A percentile compares a stretch with the other conserved stretches of the same genome.
Conservation (phyloP, 1,140 invertebrate genomes). For the Coenobita brevimanus region DNA sequence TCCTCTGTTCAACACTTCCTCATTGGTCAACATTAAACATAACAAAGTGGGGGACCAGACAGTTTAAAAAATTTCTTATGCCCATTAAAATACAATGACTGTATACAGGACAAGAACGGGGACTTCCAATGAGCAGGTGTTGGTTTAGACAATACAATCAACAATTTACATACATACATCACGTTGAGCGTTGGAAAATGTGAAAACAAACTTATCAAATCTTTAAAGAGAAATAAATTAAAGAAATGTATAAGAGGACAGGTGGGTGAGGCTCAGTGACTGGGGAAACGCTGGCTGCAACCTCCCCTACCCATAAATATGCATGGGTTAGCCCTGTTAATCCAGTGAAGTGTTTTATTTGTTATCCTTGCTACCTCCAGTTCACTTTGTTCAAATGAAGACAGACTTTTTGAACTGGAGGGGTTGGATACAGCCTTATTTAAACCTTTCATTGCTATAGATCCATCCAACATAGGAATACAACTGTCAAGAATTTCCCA, state of each 20-base stretch:
- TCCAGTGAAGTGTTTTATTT: too few relatives aligned
- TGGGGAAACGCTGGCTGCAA: conserved; percentile 56
- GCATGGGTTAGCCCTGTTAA: too few relatives aligned
- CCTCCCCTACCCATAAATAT: conserved; percentile 37
- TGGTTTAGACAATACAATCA: conserved; percentile 65
- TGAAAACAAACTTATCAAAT: conserved; percentile 69
- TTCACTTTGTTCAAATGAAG: too few relatives aligned
- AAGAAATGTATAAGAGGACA: conserved; percentile 56
- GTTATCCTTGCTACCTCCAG: too few relatives aligned
- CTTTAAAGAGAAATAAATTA: conserved; percentile 65
- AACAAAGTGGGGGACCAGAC: conserved; percentile 68
- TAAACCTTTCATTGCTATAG: too few relatives aligned
- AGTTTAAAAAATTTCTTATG: conserved; percentile 69
- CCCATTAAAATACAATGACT: conserved; percentile 61
- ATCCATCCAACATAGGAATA: too few relatives aligned
- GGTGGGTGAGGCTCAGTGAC: conserved; percentile 58
- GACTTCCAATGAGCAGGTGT: conserved; percentile 58
- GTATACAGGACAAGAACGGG: conserved; percentile 67
- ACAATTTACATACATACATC: conserved; percentile 71
- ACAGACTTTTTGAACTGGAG: too few relatives aligned
- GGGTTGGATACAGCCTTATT: too few relatives aligned
- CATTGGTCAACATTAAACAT: conserved; percentile 70
- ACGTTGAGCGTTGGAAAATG: conserved; percentile 69
- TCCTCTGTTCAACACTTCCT: conserved; percentile 71
- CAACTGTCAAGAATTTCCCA: too few relatives aligned